A percentile compares a stretch with the other conserved stretches of the same genome.
phyloP scores from a whole-genome alignment of 2,113 vertebrate genomes.

The Conger conger region DNA sequence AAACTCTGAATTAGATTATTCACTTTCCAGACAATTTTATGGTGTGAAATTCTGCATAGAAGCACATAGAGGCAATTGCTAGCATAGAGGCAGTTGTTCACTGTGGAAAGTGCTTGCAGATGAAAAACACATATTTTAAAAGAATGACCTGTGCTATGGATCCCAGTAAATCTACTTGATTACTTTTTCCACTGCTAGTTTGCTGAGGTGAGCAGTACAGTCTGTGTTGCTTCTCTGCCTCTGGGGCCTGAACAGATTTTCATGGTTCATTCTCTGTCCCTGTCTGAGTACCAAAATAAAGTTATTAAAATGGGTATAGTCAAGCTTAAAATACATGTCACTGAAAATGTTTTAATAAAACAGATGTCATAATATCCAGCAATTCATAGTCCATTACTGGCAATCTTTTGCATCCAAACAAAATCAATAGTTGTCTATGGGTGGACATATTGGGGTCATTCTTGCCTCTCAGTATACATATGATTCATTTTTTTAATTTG shows the following conservation, averaged over 20 bases:
- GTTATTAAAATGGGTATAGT: background rate
- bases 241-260: no score
- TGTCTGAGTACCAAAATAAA: no score
- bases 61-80: no score
- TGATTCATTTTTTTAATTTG: no score
- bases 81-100: background rate
- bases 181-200: background rate
- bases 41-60: background rate
- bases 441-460: no score
- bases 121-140: background rate
- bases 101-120: background rate
- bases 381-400: background rate
- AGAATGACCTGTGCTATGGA: conserved; percentile 1
- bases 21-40: background rate
- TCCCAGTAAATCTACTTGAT: background rate
- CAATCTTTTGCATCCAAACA: no score
- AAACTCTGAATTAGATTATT: background rate
- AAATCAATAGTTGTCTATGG: no score
- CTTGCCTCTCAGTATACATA: no score
- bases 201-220: background rate
- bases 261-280: no score
- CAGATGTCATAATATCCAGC: background rate
- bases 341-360: background rate
- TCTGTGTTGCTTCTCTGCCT: no score
- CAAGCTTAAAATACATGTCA: background rate